phyloP scores from a whole-genome alignment of 2,797 vertebrate genomes.

The Melanotaenia parkinsoni region DNA sequence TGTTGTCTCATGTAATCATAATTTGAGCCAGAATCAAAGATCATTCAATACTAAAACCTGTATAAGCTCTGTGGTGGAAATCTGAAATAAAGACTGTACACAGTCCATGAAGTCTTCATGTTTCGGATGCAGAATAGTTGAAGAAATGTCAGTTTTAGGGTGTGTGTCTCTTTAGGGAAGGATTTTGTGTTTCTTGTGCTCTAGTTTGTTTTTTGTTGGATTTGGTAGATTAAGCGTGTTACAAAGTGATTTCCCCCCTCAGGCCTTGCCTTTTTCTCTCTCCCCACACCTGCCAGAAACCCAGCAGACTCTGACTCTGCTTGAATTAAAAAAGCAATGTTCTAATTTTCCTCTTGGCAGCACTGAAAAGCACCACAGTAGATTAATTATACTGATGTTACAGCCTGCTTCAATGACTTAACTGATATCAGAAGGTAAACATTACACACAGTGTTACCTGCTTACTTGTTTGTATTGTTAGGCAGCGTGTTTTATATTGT shows the following conservation, averaged over 20 bases:
- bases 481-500: background rate
- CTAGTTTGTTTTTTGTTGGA: background rate
- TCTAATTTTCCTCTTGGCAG: background rate
- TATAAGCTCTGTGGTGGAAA: too few relatives aligned
- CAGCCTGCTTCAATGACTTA: constrained; percentile 6
- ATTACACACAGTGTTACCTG: background rate
- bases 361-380: background rate
- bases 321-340: constrained; percentile 2
- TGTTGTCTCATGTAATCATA: too few relatives aligned
- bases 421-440: constrained; percentile 8
- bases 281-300: background rate
- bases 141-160: too few relatives aligned
- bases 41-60: too few relatives aligned
- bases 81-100: too few relatives aligned
- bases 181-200: background rate
- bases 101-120: too few relatives aligned
- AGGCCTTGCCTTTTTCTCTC: background rate
- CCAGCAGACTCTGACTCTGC: background rate
- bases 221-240: background rate
- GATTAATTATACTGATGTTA: constrained; percentile 4
- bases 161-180: too few relatives aligned
- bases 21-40: too few relatives aligned
- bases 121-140: too few relatives aligned
- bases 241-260: background rate
- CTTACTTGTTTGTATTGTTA: background rate